Percentiles rank a stretch among this genome's conserved stretches.
phyloP scores from a whole-genome alignment of 2,113 vertebrate species.

The Clarias macrocephalus region DNA sequence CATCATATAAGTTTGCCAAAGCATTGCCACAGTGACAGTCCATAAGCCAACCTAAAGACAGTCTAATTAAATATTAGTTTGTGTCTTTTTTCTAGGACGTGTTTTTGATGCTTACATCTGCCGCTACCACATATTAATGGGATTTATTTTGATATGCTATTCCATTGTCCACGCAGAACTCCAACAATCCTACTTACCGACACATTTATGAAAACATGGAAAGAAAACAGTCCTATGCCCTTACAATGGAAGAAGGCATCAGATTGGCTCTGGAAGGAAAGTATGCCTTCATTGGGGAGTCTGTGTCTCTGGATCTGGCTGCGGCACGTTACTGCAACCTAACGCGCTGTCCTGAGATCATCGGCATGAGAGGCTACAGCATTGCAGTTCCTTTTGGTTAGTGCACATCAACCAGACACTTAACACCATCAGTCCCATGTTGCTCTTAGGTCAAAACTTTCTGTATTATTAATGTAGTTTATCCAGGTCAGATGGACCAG shows the following conservation, averaged over 20 bases:
- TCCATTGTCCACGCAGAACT: slow-evolving; percentile 69
- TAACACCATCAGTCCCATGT: background rate
- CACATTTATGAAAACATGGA: slow-evolving; percentile 85
- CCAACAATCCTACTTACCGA: slow-evolving; percentile 74
- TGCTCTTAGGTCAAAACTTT: background rate
- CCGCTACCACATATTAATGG: background rate
- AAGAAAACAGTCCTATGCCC: slow-evolving; percentile 73
- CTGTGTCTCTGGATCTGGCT: slow-evolving; percentile 77
- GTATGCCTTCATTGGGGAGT: slow-evolving; percentile 87
- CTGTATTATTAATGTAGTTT: background rate
- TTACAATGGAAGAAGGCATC: slow-evolving; percentile 75
- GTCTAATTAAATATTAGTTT: too few relatives aligned
- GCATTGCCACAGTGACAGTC: too few relatives aligned
- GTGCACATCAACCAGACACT: slow-evolving; percentile 14
- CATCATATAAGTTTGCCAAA: too few relatives aligned
- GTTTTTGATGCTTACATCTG: background rate
- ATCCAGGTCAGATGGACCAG: background rate
- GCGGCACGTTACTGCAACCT: slow-evolving; percentile 80
- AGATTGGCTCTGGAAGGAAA: slow-evolving; percentile 74
- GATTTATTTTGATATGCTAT: background rate
- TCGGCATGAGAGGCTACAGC: slow-evolving; percentile 77
- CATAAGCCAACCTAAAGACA: too few relatives aligned
- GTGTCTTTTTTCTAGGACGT: too few relatives aligned
- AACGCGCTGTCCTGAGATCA: slow-evolving; percentile 71
- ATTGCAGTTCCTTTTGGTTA: slow-evolving; percentile 78